Percentiles rank a stretch among this genome's conserved stretches.
Evolutionary conservation across 2,113 vertebrate species (phyloP).

Genomic region (Melanerpes formicivorus): DNA sequence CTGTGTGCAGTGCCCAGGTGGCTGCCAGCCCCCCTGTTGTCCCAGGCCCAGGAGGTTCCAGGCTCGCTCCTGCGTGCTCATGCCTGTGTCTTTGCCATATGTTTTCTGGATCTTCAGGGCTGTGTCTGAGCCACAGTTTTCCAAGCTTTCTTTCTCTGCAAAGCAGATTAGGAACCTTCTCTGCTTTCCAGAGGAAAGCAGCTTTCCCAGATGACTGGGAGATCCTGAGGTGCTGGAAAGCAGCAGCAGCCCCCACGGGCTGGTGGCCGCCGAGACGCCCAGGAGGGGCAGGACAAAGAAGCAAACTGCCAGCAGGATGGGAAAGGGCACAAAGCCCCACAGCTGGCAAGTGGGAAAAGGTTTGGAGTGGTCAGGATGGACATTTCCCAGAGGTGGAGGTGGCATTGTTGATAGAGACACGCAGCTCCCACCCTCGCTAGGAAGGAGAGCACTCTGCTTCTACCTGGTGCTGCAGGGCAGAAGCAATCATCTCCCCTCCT

Average conservation of each 20-base stretch:
- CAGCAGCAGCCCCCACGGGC: rapidly evolving
- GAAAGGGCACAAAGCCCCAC: neutral
- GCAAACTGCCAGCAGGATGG: neutral
- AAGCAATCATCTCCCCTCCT: neutral
- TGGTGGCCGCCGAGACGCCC: rapidly evolving
- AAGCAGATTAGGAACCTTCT: neutral
- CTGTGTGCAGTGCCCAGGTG: rapidly evolving
- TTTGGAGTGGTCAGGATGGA: neutral
- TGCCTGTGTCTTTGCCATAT: rapidly evolving
- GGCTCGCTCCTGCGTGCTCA: rapidly evolving
- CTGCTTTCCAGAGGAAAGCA: neutral
- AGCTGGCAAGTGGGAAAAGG: rapidly evolving
- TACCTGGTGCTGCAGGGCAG: neutral
- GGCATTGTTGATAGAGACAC: neutral
- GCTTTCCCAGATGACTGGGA: neutral
- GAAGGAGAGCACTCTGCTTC: neutral
- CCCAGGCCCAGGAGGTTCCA: neutral
- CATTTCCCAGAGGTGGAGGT: neutral
- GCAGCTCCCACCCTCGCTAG: rapidly evolving
- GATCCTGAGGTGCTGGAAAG: neutral
- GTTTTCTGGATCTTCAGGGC: neutral
- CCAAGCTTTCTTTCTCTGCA: neutral
- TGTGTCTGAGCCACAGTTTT: neutral
- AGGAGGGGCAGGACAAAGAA: neutral
- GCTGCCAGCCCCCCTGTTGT: neutral